Evolutionary conservation across 2,113 vertebrate genomes (phyloP).

Genomic region (Perognathus longimembris): DNA sequence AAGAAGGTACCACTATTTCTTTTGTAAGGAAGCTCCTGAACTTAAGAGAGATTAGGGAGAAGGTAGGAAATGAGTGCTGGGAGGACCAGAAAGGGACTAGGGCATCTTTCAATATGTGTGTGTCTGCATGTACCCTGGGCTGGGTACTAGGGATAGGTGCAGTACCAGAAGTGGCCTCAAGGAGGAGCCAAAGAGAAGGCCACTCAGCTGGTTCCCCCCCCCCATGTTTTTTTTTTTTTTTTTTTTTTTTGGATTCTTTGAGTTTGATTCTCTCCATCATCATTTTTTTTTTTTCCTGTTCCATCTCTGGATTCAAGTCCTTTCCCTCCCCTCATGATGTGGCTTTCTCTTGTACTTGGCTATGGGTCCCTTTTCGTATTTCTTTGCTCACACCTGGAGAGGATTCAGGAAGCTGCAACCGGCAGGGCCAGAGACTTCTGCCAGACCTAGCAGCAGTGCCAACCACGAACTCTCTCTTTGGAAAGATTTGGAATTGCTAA

Average conservation of each 20-base stretch:
- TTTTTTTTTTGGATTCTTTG: background rate
- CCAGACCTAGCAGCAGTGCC: conserved; percentile 55
- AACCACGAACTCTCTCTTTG: conserved; percentile 55
- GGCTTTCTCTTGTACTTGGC: conserved; percentile 38
- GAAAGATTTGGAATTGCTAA: conserved; percentile 37
- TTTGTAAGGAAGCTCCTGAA: conserved; percentile 12
- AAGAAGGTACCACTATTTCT: background rate
- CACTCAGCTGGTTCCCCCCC: background rate
- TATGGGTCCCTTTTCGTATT: conserved; percentile 37
- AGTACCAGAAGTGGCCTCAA: conserved; percentile 62
- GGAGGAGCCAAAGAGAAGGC: conserved; percentile 75
- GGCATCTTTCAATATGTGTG: background rate
- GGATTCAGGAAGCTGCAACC: conserved; percentile 60
- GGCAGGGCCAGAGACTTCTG: conserved; percentile 38
- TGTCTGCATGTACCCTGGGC: background rate
- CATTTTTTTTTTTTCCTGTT: background rate
- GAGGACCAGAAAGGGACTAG: background rate
- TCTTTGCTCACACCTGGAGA: conserved; percentile 62
- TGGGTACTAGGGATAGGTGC: background rate
- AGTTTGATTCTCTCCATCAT: background rate
- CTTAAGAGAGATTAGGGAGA: conserved; percentile 13
- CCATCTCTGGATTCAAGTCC: background rate
- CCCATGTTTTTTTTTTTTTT: too few species aligned
- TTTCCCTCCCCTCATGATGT: background rate
- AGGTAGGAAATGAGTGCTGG: background rate